phyloP scores from a whole-genome alignment of 2,797 vertebrate genomes.

The Eulemur albifrons region DNA sequence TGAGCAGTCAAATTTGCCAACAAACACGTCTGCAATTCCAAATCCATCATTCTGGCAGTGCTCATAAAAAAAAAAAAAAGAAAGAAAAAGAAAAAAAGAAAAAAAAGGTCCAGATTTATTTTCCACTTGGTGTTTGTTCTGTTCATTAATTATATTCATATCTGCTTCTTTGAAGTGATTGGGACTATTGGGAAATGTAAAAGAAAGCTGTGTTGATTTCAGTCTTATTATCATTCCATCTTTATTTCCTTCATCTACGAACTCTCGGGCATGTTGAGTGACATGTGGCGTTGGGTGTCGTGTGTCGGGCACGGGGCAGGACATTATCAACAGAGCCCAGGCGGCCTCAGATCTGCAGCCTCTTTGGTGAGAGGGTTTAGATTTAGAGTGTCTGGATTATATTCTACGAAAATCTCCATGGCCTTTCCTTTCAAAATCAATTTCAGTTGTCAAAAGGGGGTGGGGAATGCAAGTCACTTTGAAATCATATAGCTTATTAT shows the following conservation, averaged over 20 bases:
- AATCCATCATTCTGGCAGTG: constrained; percentile 61
- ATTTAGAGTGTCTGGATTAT: constrained; percentile 58
- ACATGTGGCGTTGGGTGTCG: constrained; percentile 69
- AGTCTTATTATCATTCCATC: constrained; percentile 81
- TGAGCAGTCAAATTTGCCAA: constrained; percentile 58
- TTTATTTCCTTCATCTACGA: constrained; percentile 80
- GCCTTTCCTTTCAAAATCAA: constrained; percentile 65
- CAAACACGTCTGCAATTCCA: constrained; percentile 70
- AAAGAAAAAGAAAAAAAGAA: neutral
- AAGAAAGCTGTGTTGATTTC: constrained; percentile 86
- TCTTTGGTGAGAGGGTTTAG: constrained; percentile 67
- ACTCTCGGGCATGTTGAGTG: constrained; percentile 71
- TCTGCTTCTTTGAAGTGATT: constrained; percentile 97
- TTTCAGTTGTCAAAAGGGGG: constrained; percentile 65
- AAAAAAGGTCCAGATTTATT: constrained; percentile 84
- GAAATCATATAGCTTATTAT: constrained; percentile 80
- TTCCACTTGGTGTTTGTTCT: constrained; percentile 88
- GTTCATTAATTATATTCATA: constrained; percentile 98
- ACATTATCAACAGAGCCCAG: constrained; percentile 66
- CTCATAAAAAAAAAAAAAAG: constrained; percentile 70
- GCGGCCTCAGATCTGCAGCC: constrained; percentile 34
- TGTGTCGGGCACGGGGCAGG: constrained; percentile 53
- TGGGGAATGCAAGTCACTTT: constrained; percentile 66
- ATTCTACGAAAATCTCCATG: constrained; percentile 68
- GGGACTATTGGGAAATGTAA: constrained; percentile 92